These are phyloP conservation scores for Dasysyrphus albostriatus DNA, from an alignment of 2,888 invertebrate genomes.

Conservation along the genomic window DNA sequence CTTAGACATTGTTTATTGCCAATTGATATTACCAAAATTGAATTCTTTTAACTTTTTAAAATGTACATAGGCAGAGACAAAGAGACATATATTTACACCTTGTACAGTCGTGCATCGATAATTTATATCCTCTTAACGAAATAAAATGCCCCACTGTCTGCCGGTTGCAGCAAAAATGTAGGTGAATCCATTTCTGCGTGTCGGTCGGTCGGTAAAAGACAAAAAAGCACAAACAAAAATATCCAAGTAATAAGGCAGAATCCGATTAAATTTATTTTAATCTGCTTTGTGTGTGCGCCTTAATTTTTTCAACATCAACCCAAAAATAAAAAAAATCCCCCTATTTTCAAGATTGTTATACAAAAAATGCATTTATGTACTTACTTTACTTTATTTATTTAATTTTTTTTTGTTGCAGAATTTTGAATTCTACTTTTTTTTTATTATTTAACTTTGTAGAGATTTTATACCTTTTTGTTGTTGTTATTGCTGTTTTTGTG, in stretches of 20 bases:
- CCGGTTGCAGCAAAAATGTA: constrained; percentile 2
- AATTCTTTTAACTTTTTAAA: too few species aligned
- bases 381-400: not conserved
- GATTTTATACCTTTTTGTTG: not conserved
- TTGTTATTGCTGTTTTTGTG: not conserved
- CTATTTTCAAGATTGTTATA: constrained; percentile 23
- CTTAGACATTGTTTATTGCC: too few species aligned
- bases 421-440: not conserved
- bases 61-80: too few species aligned
- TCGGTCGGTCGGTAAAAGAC: constrained; percentile 15
- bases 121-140: not conserved
- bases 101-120: too few species aligned
- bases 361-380: not conserved
- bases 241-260: constrained; percentile 59
- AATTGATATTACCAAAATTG: too few species aligned
- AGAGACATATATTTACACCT: too few species aligned
- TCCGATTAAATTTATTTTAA: constrained; percentile 72
- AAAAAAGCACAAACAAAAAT: constrained; percentile 30
- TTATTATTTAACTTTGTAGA: constrained; percentile 14
- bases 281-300: constrained; percentile 50
- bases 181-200: constrained; percentile 45
- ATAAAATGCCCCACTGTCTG: not conserved
- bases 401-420: not conserved
- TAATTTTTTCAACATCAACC: constrained; percentile 11
- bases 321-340: not conserved